Base-by-base conservation (phyloP, 64 coral and sea anemone species). In the Actinia equina region DNA sequence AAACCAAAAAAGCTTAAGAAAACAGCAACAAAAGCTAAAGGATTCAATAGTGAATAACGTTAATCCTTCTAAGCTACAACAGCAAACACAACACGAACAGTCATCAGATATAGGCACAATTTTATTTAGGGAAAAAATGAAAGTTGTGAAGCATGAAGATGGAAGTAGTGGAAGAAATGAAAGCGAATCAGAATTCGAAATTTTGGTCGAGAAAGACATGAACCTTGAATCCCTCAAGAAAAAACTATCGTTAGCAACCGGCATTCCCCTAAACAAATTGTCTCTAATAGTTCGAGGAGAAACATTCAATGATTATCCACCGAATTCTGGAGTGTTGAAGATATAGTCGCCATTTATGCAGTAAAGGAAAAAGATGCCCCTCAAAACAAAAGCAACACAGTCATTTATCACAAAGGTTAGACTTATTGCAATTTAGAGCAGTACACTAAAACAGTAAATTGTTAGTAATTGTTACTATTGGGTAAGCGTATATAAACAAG, bases 171-270 rank as follows among this genome's bases (percentile, higher is more conserved):
- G 25, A 85, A 17, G 83, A 41, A 85, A 30, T 43, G 41, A 17
- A 43, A 41, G 83, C 0, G 83, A 85, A 85, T 85, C 83, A 25
- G 83, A 67, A 44, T 63, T 64, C 55, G 83, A 85, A 80, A 80
- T 80, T 49, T 45, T 49, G 20, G 84, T 86, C 22, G 84, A 86
- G 20, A 59, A 65, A 44, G 84, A 71, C 60, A 86, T 86, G 84
- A 44, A 43, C 16, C 84, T 86, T 9, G 20, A 18, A 65, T 23
- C 12, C 2, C 41, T 4, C 4, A 59, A 0, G 62, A 86, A 86
- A 67, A 86, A 13, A 43, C 20, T 86, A 44, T 86, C 53, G 57
- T 86, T 17, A 64, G 84, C 84, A 64, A 86, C 84, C 44, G 84
- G 84, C 17, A 86, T 86, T 22, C 30, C 84, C 57, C 6, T 7